Evolutionary conservation across 2,888 invertebrate genomes (phyloP).

Genomic region (Athetis lepigone): DNA sequence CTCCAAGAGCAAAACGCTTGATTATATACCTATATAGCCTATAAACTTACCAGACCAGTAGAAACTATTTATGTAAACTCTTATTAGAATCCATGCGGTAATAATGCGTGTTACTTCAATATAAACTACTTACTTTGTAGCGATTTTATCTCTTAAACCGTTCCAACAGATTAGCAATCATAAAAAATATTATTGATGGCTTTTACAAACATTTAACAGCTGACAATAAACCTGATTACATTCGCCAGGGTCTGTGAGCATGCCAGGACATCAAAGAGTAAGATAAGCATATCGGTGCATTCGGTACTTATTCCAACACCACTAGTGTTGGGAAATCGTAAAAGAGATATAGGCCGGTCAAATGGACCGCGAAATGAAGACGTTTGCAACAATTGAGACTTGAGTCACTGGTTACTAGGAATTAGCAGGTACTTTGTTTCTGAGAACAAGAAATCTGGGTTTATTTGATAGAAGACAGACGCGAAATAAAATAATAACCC

Average conservation of each 20-base stretch:
- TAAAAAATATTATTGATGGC: not conserved
- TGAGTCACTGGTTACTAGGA: conserved; percentile 27
- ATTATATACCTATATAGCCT: too few relatives aligned
- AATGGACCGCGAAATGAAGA: conserved; percentile 56
- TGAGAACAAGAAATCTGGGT: conserved; percentile 4
- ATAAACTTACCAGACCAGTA: too few relatives aligned
- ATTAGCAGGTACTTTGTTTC: conserved; percentile 11
- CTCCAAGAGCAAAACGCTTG: too few relatives aligned
- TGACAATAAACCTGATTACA: conserved; percentile 33
- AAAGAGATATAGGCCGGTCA: conserved; percentile 49
- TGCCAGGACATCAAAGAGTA: conserved; percentile 55
- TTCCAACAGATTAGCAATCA: not conserved
- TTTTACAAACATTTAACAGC: conserved; percentile 23
- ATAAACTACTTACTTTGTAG: too few relatives aligned
- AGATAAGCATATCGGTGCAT: conserved; percentile 19
- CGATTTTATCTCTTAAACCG: too few relatives aligned
- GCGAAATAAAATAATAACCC: conserved; percentile 9
- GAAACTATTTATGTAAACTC: too few relatives aligned
- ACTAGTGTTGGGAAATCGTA: conserved; percentile 48
- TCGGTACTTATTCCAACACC: conserved; percentile 16
- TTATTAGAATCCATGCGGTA: too few relatives aligned
- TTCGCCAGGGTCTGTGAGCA: conserved; percentile 27
- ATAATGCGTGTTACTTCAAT: too few relatives aligned
- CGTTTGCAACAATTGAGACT: conserved; percentile 47
- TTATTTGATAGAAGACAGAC: conserved; percentile 15